Evolutionary conservation across 2,797 vertebrate genomes (phyloP), one percentile per base, ranked within the genome.

Genomic region (Ptychobarbus kaznakovi): DNA sequence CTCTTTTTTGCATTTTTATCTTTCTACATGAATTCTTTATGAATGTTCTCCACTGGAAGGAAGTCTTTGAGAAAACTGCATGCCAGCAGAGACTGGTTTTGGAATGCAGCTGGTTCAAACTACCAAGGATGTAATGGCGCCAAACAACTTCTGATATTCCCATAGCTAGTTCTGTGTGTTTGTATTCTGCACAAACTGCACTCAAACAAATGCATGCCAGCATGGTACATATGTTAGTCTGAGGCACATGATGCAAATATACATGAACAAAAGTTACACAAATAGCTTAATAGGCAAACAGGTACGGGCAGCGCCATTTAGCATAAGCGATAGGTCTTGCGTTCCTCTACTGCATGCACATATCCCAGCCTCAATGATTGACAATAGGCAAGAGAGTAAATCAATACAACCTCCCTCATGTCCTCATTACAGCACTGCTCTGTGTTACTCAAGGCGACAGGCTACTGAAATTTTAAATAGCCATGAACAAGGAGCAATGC

Each of bases 391-490:
- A 79, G 88, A 75, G 81, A 88, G 72, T 83, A 81, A 88, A 90
- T 92, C 90, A 87, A 89, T 92, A 87, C 68, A 69, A 28, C 84
- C 87, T 81, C 73, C 75, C 88, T 70, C 85, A 86, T 78, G 86
- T 86, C 82, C 88, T 92, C 90, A 90, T 91, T 91, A 90, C 75
- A 80, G 78, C 76, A 76, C 32, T 78, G 80, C 80, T 81, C 85
- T 74, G 42, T 86, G 87, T 87, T 85, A 89, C 88, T 87, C 81
- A 83, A 85, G 85, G 83, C 75, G 84, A 87, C 86, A 89, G 82
- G 80, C 87, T 76, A 58, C 88, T 90, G 82, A 90, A 89, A 91
- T 88, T 89, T 90, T 89, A 91, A 90, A 90, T 69, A 89, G 89
- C 63, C 51, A 66, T 85, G 83, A 88, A 88, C 86, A 86, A 84